Percentiles rank a stretch among this genome's conserved stretches.
Conservation (phyloP, 2,888 invertebrate species). For the Agrotis segetum region DNA sequence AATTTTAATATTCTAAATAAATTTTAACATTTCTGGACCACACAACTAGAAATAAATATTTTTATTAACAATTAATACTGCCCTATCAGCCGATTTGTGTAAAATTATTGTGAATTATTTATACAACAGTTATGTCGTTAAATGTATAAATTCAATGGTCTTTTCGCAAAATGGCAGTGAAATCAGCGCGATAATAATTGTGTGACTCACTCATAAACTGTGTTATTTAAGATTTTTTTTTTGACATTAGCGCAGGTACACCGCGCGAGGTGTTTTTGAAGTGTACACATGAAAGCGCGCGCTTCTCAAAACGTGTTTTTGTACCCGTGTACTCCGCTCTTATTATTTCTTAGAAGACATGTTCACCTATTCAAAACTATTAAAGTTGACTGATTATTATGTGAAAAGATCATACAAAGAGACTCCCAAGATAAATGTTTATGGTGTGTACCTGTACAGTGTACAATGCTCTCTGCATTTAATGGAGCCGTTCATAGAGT, state of each 20-base stretch:
- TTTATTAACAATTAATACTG: slow-evolving; percentile 60
- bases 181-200: slow-evolving; percentile 44
- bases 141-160: slow-evolving; percentile 38
- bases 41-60: slow-evolving; percentile 54
- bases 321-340: too few species aligned
- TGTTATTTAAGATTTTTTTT: background rate
- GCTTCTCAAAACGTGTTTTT: too few species aligned
- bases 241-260: background rate
- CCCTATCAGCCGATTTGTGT: slow-evolving; percentile 53
- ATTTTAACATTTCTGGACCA: slow-evolving; percentile 53
- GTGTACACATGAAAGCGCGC: too few species aligned
- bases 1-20: slow-evolving; percentile 54
- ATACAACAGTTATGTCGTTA: slow-evolving; percentile 36
- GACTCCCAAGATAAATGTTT: too few species aligned
- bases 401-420: too few species aligned
- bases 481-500: too few species aligned
- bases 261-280: too few species aligned
- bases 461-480: too few species aligned
- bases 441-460: too few species aligned
- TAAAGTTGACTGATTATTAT: too few species aligned
- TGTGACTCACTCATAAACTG: slow-evolving; percentile 23
- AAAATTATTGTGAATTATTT: slow-evolving; percentile 33
- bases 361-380: too few species aligned
- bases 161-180: slow-evolving; percentile 55
- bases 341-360: too few species aligned